These are phyloP conservation scores for Acrocera orbiculus DNA, from an alignment of 2,888 invertebrate genomes.

Conservation along the genomic window DNA sequence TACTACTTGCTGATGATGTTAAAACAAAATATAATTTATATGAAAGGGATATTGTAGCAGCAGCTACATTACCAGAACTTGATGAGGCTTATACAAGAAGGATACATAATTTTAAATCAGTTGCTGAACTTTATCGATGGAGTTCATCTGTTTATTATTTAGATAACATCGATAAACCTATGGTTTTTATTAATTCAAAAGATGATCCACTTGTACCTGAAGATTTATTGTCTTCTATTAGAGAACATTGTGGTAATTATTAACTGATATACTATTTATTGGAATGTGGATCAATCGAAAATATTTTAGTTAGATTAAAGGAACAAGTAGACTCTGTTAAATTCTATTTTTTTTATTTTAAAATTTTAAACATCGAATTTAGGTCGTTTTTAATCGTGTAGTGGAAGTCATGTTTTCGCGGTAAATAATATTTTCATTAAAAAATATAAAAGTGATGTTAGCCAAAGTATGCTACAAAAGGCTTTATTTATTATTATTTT, in stretches of 20 bases:
- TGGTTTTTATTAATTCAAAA: conserved; percentile 77
- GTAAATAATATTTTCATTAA: too few species aligned
- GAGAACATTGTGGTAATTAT: conserved; percentile 54
- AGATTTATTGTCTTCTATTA: conserved; percentile 51
- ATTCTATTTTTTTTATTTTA: too few species aligned
- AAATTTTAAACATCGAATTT: too few species aligned
- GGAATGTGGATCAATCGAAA: too few species aligned
- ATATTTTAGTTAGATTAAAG: too few species aligned
- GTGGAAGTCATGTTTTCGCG: too few species aligned
- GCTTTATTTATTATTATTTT: too few species aligned
- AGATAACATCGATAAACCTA: conserved; percentile 60
- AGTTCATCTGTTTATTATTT: conserved; percentile 70
- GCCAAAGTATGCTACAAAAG: too few species aligned
- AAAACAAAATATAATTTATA: conserved; percentile 49
- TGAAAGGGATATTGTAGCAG: conserved; percentile 66
- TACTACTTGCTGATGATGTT: conserved; percentile 55
- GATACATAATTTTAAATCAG: conserved; percentile 58
- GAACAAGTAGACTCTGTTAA: too few species aligned
- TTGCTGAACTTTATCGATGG: conserved; percentile 67
- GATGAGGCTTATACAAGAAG: conserved; percentile 77
- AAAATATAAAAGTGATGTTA: too few species aligned
- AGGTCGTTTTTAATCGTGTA: too few species aligned
- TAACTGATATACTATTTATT: too few species aligned
- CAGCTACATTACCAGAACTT: conserved; percentile 71
- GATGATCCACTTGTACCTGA: conserved; percentile 88